Percentiles rank a stretch among this genome's conserved stretches.
phyloP scores from a whole-genome alignment of 2,797 vertebrate genomes.

The Chelon labrosus region DNA sequence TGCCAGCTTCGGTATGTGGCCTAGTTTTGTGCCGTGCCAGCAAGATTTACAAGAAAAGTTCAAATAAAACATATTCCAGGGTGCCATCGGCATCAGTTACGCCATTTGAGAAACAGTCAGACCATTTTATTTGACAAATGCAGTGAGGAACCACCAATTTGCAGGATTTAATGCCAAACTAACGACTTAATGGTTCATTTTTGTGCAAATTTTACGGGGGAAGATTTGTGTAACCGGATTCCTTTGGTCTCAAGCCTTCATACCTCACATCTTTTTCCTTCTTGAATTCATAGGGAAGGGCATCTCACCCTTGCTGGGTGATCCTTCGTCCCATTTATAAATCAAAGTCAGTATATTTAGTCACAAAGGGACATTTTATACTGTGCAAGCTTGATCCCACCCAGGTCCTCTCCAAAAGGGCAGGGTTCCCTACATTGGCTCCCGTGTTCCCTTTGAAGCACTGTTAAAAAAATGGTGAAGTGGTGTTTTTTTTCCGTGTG shows the following conservation, averaged over 20 bases:
- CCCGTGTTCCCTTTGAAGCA: conserved; percentile 69
- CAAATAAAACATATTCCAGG: background rate
- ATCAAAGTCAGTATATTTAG: conserved; percentile 45
- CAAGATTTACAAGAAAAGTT: conserved; percentile 19
- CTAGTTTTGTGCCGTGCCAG: conserved; percentile 15
- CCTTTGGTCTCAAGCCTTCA: conserved; percentile 21
- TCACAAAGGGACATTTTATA: conserved; percentile 69
- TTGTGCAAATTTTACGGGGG: conserved; percentile 20
- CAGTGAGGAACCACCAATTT: conserved; percentile 10
- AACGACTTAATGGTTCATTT: conserved; percentile 33
- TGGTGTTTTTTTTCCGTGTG: conserved; percentile 57
- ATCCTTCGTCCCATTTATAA: conserved; percentile 52
- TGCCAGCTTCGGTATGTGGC: conserved; percentile 24
- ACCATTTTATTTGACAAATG: conserved; percentile 44
- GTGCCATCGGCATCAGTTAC: conserved; percentile 1
- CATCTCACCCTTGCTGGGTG: conserved; percentile 31
- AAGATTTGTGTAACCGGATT: conserved; percentile 14
- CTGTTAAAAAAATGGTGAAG: conserved; percentile 56
- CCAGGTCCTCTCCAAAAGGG: conserved; percentile 51
- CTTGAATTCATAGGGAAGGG: conserved; percentile 27
- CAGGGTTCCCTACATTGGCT: conserved; percentile 55
- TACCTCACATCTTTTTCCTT: conserved; percentile 45
- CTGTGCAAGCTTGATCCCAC: conserved; percentile 19
- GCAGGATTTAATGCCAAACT: conserved; percentile 18
- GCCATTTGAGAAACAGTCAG: conserved; percentile 15